Percentiles rank a stretch among this genome's conserved stretches.
phyloP scores from a whole-genome alignment of 1,140 invertebrate species.

The Zaprionus vittiger region DNA sequence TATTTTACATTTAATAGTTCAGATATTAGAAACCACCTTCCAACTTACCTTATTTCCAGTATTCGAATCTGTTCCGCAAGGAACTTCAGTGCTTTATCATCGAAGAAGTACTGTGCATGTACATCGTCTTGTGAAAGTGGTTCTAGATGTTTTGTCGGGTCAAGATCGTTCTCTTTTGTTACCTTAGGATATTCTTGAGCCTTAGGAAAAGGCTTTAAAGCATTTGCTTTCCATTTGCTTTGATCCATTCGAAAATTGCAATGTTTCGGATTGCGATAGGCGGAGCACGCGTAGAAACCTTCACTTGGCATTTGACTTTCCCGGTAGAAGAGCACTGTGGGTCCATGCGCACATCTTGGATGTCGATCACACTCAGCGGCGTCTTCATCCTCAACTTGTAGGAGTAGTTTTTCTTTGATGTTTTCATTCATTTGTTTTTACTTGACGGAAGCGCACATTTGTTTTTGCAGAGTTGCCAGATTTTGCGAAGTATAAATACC shows the following conservation, averaged over 20 bases:
- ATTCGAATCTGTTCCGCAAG: constrained; percentile 85
- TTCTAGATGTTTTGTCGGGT: constrained; percentile 87
- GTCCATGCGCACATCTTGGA: constrained; percentile 61
- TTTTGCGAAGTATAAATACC: background rate
- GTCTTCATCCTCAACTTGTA: constrained; percentile 46
- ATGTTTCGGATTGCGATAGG: constrained; percentile 90
- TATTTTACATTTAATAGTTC: background rate
- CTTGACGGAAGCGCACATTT: constrained; percentile 12
- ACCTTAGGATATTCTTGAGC: constrained; percentile 31
- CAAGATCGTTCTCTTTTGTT: background rate
- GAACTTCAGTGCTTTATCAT: constrained; percentile 85
- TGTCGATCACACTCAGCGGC: constrained; percentile 28
- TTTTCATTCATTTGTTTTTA: constrained; percentile 18
- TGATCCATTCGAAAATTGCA: constrained; percentile 85
- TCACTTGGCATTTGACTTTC: constrained; percentile 69
- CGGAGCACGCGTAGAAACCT: constrained; percentile 91
- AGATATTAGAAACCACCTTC: background rate
- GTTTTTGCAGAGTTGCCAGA: constrained; percentile 22
- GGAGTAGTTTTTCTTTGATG: constrained; percentile 47
- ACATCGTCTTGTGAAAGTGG: constrained; percentile 88
- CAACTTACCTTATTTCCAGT: constrained; percentile 83
- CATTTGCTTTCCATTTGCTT: constrained; percentile 33
- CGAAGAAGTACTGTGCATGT: constrained; percentile 91
- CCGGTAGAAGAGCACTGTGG: constrained; percentile 70
- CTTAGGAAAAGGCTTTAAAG: background rate